Percentiles rank a stretch among this genome's conserved stretches.
Conservation (phyloP, 2,888 invertebrate genomes). For the Daptonema setosum region DNA sequence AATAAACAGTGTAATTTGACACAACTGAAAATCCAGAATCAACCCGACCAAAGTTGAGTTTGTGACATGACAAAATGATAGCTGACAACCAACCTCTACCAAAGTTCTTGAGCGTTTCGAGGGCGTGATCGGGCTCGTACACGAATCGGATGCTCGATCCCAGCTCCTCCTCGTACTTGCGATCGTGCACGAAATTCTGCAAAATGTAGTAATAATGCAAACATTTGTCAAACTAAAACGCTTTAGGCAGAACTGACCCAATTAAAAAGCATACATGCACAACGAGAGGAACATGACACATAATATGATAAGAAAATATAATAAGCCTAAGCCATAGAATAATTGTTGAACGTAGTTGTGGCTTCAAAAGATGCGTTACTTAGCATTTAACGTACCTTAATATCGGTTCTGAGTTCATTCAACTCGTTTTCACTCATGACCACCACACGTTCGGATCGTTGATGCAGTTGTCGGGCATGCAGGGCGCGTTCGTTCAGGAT, state of each 20-base stretch:
- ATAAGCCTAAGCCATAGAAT: too few species aligned
- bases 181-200: slow-evolving; percentile 22
- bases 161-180: slow-evolving; percentile 26
- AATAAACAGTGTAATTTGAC: too few species aligned
- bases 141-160: slow-evolving; percentile 23
- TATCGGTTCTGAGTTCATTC: slow-evolving; percentile 23
- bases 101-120: slow-evolving; percentile 18
- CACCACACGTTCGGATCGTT: slow-evolving; percentile 21
- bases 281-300: too few species aligned
- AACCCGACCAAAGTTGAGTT: too few species aligned
- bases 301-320: too few species aligned
- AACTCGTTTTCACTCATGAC: slow-evolving; percentile 21
- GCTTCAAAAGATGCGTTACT: too few species aligned
- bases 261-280: too few species aligned
- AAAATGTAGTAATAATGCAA: neutral
- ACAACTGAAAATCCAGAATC: too few species aligned
- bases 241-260: too few species aligned
- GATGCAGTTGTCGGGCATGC: slow-evolving; percentile 20
- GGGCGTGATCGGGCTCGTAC: slow-evolving; percentile 22
- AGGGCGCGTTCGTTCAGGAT: slow-evolving; percentile 20
- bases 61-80: too few species aligned
- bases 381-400: slow-evolving; percentile 24
- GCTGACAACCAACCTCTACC: slow-evolving; percentile 13
- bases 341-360: too few species aligned
- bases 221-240: neutral